Percentiles rank a stretch among this genome's conserved stretches.
Evolutionary conservation across 2,113 vertebrate genomes (phyloP).

Genomic region (Catharus bicknelli): DNA sequence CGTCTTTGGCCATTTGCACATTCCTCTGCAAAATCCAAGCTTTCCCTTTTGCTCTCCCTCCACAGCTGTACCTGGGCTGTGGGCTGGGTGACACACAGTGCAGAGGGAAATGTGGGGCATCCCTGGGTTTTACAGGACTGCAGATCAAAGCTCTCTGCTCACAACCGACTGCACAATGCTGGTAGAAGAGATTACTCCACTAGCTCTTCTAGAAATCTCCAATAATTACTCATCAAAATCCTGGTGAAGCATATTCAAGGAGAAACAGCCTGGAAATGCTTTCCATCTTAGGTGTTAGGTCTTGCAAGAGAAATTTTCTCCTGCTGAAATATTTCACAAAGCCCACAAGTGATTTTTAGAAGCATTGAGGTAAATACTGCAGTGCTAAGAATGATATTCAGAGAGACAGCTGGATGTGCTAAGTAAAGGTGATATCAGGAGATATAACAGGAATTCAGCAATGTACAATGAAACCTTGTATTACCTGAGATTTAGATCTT

Average conservation of each 20-base stretch:
- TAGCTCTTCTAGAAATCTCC: not conserved
- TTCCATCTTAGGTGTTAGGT: not conserved
- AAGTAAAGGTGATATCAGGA: slow-evolving; percentile 11
- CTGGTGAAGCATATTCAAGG: not conserved
- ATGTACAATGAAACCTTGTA: not conserved
- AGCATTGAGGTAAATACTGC: not conserved
- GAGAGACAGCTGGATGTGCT: slow-evolving; percentile 11
- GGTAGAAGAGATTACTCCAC: not conserved
- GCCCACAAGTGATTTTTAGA: not conserved
- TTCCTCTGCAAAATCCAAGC: not conserved
- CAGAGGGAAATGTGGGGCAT: not conserved
- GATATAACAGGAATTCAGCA: slow-evolving; percentile 20
- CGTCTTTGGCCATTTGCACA: not conserved
- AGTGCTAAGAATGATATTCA: slow-evolving; percentile 5
- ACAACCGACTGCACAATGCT: not conserved
- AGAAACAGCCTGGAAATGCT: not conserved
- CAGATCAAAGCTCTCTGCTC: not conserved
- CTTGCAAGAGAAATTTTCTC: not conserved
- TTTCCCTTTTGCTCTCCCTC: not conserved
- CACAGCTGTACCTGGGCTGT: not conserved
- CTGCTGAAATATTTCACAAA: slow-evolving; percentile 17
- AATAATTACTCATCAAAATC: not conserved
- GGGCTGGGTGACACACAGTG: not conserved
- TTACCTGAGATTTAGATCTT: slow-evolving; percentile 36
- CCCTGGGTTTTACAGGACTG: not conserved